phyloP scores from a whole-genome alignment of 2,797 vertebrate genomes.

The Urocyon cinereoargenteus region DNA sequence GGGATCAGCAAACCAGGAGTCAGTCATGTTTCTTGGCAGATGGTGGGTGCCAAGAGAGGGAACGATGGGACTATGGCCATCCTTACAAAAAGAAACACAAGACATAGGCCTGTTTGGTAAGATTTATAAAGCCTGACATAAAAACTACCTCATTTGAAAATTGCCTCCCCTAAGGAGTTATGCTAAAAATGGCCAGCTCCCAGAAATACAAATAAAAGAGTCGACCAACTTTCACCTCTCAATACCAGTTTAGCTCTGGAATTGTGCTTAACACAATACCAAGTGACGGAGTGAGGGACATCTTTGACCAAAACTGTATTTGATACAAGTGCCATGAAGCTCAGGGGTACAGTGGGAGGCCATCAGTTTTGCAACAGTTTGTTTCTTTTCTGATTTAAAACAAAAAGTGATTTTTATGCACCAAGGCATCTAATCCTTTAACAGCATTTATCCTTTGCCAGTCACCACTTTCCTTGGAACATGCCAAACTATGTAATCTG shows the following conservation, averaged over 20 bases:
- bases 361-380: constrained; percentile 33
- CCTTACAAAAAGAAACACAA: not conserved
- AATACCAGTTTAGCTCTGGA: constrained; percentile 16
- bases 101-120: constrained; percentile 25
- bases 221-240: not conserved
- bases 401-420: constrained; percentile 29
- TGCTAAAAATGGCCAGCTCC: constrained; percentile 25
- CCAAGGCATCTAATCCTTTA: constrained; percentile 30
- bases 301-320: not conserved
- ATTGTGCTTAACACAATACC: not conserved
- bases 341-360: not conserved
- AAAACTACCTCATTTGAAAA: constrained; percentile 43
- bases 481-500: constrained; percentile 36
- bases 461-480: constrained; percentile 38
- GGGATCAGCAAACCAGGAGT: constrained; percentile 52
- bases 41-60: not conserved
- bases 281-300: not conserved
- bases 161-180: not conserved
- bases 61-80: not conserved
- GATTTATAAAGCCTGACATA: constrained; percentile 40
- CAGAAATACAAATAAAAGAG: constrained; percentile 24
- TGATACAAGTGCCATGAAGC: not conserved
- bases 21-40: constrained; percentile 48
- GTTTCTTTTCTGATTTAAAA: constrained; percentile 55
- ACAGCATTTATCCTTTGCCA: not conserved